These are phyloP conservation scores for Phocoena phocoena DNA, from an alignment of 2,113 vertebrate species.

Conservation along the genomic window DNA sequence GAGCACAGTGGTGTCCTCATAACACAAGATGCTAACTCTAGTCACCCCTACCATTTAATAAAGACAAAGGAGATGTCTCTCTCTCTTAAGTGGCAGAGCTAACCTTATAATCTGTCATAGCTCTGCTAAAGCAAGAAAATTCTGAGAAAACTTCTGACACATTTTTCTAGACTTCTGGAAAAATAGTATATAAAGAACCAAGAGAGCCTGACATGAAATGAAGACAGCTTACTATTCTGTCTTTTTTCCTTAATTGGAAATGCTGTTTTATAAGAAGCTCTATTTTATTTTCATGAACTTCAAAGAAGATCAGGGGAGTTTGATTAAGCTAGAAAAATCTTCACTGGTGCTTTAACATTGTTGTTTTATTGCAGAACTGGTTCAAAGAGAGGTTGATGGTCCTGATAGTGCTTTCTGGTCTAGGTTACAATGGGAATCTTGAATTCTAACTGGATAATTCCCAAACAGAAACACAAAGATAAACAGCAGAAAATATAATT, in stretches of 20 bases:
- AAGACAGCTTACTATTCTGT: slow-evolving; percentile 43
- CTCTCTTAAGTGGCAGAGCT: slow-evolving; percentile 39
- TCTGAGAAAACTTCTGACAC: slow-evolving; percentile 58
- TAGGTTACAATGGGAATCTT: background rate
- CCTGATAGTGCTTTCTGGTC: background rate
- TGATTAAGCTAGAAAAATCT: background rate
- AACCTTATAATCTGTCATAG: slow-evolving; percentile 65
- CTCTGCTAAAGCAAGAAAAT: slow-evolving; percentile 40
- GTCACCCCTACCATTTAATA: slow-evolving; percentile 40
- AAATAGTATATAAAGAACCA: slow-evolving; percentile 49
- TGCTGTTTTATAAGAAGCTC: slow-evolving; percentile 49
- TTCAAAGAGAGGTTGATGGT: background rate
- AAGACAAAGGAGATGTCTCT: slow-evolving; percentile 24
- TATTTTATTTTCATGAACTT: slow-evolving; percentile 61
- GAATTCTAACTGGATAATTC: background rate
- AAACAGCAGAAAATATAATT: background rate
- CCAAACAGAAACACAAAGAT: background rate
- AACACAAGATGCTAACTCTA: background rate
- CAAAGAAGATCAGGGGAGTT: background rate
- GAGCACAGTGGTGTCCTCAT: background rate
- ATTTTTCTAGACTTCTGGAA: slow-evolving; percentile 62
- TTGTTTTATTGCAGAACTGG: background rate
- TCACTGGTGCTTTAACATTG: background rate
- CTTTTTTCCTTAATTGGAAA: slow-evolving; percentile 68
- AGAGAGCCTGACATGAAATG: slow-evolving; percentile 39